Conservation (phyloP, 2,113 vertebrate species). For the Toxostoma redivivum region DNA sequence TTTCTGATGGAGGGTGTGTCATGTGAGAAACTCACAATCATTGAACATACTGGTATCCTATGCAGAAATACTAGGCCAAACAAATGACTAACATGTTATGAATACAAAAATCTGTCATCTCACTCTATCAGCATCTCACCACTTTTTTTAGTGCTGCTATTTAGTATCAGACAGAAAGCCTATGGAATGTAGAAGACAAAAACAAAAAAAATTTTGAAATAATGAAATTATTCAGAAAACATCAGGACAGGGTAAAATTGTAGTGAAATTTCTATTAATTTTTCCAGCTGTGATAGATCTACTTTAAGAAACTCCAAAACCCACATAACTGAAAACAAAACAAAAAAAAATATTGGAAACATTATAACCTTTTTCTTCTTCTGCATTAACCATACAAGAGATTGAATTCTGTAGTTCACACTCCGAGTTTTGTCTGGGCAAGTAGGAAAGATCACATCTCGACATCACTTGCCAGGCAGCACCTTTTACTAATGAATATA, state of each 20-base stretch:
- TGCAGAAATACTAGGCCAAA: background rate
- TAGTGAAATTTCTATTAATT: background rate
- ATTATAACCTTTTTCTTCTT: background rate
- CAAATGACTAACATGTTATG: background rate
- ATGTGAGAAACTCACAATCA: background rate
- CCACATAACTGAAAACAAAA: background rate
- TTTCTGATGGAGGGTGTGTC: background rate
- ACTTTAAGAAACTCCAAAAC: background rate
- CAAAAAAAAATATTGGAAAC: background rate
- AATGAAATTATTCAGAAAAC: background rate
- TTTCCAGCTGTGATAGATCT: background rate
- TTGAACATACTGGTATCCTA: background rate
- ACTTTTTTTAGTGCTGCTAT: background rate
- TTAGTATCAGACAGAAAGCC: background rate
- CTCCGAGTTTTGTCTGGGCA: background rate
- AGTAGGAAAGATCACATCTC: background rate
- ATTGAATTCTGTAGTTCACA: background rate
- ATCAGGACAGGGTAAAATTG: background rate
- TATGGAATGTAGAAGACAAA: background rate
- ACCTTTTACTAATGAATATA: background rate
- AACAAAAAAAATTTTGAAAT: background rate
- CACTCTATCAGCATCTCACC: background rate
- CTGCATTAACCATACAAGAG: background rate
- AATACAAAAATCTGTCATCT: constrained; percentile 2
- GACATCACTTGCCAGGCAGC: background rate